phyloP scores from a whole-genome alignment of 1,140 invertebrate species.

The Ceratoteleas bidentatus region DNA sequence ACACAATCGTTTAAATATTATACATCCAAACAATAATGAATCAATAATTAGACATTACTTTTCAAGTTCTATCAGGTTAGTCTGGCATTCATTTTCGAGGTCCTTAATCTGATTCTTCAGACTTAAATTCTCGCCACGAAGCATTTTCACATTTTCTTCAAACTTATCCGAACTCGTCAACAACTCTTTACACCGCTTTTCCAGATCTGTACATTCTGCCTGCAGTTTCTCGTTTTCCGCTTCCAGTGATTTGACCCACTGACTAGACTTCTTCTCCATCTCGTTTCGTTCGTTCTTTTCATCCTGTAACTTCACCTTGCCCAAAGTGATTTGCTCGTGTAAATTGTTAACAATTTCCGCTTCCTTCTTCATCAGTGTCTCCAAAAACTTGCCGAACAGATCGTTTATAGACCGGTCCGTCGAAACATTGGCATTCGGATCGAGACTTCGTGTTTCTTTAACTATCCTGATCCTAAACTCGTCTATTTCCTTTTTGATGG shows the following conservation, averaged over 20 bases:
- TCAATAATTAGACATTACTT: background rate
- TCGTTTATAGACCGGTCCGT: conserved; percentile 60
- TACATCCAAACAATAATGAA: background rate
- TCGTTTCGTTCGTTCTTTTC: conserved; percentile 67
- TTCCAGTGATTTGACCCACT: too few species aligned
- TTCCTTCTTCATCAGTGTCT: conserved; percentile 72
- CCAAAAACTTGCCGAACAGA: conserved; percentile 68
- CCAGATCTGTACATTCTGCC: too few species aligned
- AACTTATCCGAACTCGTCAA: conserved; percentile 3
- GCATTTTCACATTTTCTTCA: conserved; percentile 57
- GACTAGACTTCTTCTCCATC: too few species aligned
- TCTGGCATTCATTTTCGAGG: conserved; percentile 68
- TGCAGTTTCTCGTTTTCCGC: too few species aligned
- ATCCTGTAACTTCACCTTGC: conserved; percentile 64
- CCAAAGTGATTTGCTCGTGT: conserved; percentile 42
- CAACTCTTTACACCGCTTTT: conserved; percentile 50
- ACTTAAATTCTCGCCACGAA: conserved; percentile 67
- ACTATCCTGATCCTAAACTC: too few species aligned
- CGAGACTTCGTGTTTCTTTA: conserved; percentile 57
- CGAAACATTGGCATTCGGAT: conserved; percentile 43
- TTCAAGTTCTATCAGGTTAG: conserved; percentile 64
- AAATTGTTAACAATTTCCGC: conserved; percentile 70
- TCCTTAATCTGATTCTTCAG: conserved; percentile 66
- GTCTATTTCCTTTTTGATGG: conserved; percentile 10
- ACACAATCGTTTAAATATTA: background rate